Evolutionary conservation across 2,113 vertebrate species (phyloP).

Genomic region (Chionis minor): DNA sequence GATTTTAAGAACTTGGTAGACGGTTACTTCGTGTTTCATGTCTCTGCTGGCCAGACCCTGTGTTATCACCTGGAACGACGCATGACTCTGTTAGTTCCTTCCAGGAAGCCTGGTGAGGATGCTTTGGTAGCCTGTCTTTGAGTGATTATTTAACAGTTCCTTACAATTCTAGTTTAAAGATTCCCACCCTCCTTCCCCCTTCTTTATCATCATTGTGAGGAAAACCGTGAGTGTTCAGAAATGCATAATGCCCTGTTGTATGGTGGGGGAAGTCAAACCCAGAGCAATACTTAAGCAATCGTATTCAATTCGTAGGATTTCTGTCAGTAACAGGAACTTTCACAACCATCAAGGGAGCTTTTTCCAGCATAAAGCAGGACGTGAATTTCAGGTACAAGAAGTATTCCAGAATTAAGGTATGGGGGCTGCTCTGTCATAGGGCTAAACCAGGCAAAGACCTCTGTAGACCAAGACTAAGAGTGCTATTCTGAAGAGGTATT

Average conservation of each 20-base stretch:
- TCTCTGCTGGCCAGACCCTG: background rate
- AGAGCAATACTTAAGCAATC: background rate
- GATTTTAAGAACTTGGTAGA: background rate
- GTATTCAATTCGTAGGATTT: background rate
- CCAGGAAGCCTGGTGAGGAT: background rate
- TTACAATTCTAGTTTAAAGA: background rate
- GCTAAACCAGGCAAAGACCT: background rate
- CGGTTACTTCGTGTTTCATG: background rate
- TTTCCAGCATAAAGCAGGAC: background rate
- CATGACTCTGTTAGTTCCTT: background rate
- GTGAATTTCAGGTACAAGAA: background rate
- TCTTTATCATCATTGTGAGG: background rate
- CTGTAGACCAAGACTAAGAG: background rate
- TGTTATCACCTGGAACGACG: background rate
- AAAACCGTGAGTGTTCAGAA: background rate
- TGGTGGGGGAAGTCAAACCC: background rate
- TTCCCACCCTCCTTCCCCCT: accelerated
- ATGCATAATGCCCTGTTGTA: background rate
- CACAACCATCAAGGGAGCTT: background rate
- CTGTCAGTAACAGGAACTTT: background rate
- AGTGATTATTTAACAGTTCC: background rate
- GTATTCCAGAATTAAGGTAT: background rate
- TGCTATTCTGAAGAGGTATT: background rate
- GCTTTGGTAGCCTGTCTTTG: background rate
- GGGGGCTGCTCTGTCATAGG: background rate